Base-by-base conservation (phyloP, 1,140 invertebrate species). In the Aphidius ervi region DNA sequence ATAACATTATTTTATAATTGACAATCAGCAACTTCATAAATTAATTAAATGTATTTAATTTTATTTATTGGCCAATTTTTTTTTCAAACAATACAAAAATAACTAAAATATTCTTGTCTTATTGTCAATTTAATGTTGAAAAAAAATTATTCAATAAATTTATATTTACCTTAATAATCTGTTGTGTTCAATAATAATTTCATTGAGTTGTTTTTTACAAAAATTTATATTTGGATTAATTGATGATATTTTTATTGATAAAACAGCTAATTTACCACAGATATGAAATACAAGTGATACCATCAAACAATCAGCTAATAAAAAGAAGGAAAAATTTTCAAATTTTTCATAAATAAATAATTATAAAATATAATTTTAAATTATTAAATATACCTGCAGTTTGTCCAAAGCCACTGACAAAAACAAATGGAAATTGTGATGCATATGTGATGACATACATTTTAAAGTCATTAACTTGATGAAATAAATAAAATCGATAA, bases 271-370 rank as follows among this genome's bases (percentile, higher is more conserved):
- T 61, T 73, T 70, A 5, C 75, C 73, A 53, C 72, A 74, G 48
- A 72, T 55, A 41, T 77, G 75, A 64, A 70, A 74, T 0, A 72
- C 70, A 10, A 75, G 64, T 10, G 68, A 73, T 6, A 77, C 63
- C 63, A 76, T 68, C 2, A 75, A 56, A 62, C 58, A 47, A 47
- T 59, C 57, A 37, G 60, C 42, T 16, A 16, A 16, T 16, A 16
- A 16, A 16, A 16, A 16, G 1, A 16, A 16, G 0, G 16, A 16
- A 16, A 16, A 16, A 16, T 0, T 16, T 16, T 16, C 1, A 16
- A 16, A 16, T 0, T 16, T 16, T 16, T 16, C 16, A 16, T 16
- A 16, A 16, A 16, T 16, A 16, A 16, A 16, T 16, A 16, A 16
- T 16, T 16, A 16, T 16, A 16, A 16, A 0, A 16, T 16, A 16